These are phyloP conservation scores for Meandrusa payeni DNA, from an alignment of 2,888 invertebrate genomes.

Conservation along the genomic window DNA sequence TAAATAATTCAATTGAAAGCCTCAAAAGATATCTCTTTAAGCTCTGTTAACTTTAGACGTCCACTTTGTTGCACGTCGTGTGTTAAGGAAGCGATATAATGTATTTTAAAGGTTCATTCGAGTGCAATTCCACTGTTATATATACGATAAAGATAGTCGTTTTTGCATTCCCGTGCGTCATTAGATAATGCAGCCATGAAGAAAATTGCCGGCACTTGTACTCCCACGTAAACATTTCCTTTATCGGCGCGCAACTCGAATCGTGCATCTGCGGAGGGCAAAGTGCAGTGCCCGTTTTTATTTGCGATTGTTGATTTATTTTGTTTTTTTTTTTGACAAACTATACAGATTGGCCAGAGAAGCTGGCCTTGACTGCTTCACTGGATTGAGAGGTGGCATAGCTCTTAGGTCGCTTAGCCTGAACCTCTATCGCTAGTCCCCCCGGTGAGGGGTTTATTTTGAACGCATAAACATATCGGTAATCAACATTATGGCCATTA, in stretches of 20 bases:
- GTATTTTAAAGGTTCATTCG: constrained; percentile 37
- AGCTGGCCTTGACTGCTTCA: no score
- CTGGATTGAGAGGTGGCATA: no score
- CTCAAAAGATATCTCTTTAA: no score
- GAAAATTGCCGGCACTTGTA: constrained; percentile 49
- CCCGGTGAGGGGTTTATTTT: no score
- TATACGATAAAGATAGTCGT: constrained; percentile 39
- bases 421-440: no score
- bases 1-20: no score
- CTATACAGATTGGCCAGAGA: no score
- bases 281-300: constrained; percentile 38
- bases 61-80: constrained; percentile 32
- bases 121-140: constrained; percentile 39
- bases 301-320: constrained; percentile 36
- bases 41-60: constrained; percentile 35
- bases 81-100: constrained; percentile 41
- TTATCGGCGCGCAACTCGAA: constrained; percentile 37
- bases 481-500: no score
- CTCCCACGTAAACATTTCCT: constrained; percentile 43
- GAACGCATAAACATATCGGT: no score
- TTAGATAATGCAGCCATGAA: constrained; percentile 53
- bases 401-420: no score
- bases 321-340: no score
- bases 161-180: constrained; percentile 44
- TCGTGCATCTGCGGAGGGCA: constrained; percentile 38